Percentiles rank a stretch among this genome's conserved stretches.
These are phyloP conservation scores for Rhombomys opimus DNA, from an alignment of 2,113 vertebrate genomes.

Conservation along the genomic window DNA sequence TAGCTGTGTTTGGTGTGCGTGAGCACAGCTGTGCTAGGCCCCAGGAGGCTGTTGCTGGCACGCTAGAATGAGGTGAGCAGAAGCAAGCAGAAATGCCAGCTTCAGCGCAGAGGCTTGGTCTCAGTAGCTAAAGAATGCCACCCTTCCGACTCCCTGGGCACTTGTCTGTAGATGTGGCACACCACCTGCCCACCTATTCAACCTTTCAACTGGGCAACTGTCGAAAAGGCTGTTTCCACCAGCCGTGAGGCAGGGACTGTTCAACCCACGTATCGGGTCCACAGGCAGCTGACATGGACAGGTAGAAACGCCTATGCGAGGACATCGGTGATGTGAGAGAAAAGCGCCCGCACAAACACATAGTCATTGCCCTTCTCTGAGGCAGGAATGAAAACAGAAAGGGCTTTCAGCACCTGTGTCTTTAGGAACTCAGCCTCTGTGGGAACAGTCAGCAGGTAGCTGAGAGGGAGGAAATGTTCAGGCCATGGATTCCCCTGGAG, in stretches of 20 bases:
- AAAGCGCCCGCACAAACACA: not conserved
- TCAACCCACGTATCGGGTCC: not conserved
- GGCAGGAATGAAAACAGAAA: not conserved
- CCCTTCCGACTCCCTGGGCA: not conserved
- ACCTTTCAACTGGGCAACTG: not conserved
- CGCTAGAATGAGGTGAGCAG: not conserved
- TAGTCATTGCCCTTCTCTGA: not conserved
- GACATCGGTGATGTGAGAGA: not conserved
- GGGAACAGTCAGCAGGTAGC: not conserved
- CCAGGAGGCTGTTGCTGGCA: not conserved
- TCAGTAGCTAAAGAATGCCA: not conserved
- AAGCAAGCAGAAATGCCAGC: not conserved
- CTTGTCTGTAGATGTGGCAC: not conserved
- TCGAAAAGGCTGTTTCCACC: not conserved
- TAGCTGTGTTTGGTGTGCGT: not conserved
- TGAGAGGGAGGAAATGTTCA: not conserved
- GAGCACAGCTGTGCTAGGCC: not conserved
- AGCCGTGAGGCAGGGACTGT: not conserved
- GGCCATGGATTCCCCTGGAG: not conserved
- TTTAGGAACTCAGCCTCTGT: not conserved
- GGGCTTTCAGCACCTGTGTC: not conserved
- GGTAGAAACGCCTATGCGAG: too few relatives aligned
- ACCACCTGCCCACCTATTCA: not conserved
- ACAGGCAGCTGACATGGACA: not conserved
- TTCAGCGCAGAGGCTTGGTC: not conserved